phyloP scores from a whole-genome alignment of 1,140 invertebrate species.

The Anastatus disparis region DNA sequence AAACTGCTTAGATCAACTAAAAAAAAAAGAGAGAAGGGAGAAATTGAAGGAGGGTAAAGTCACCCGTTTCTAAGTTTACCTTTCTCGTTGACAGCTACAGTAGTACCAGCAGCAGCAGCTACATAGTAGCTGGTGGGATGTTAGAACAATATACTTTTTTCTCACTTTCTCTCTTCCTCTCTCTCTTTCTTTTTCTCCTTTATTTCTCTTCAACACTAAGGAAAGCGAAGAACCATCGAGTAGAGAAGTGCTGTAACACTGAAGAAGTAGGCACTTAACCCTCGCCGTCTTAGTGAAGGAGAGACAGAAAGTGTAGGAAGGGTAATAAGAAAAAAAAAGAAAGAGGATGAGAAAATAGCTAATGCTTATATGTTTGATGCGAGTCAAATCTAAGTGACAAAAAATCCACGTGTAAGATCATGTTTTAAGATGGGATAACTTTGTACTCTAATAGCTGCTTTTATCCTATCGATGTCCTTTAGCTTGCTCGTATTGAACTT shows the following conservation, averaged over 20 bases:
- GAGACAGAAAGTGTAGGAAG: too few species aligned
- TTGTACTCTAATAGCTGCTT: too few species aligned
- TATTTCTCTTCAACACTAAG: too few species aligned
- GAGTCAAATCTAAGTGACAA: constrained; percentile 11
- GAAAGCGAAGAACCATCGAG: constrained; percentile 18
- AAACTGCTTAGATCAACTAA: background rate
- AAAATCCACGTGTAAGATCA: too few species aligned
- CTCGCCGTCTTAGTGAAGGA: too few species aligned
- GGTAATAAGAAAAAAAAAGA: background rate
- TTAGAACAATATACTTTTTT: constrained; percentile 33
- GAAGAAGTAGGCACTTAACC: constrained; percentile 31
- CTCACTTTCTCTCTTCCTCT: too few species aligned
- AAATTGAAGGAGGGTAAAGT: background rate
- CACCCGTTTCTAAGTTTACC: constrained; percentile 14
- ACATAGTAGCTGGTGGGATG: background rate
- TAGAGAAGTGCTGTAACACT: constrained; percentile 18
- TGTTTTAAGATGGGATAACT: too few species aligned
- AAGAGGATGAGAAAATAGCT: background rate
- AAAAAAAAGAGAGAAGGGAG: background rate
- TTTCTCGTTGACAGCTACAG: too few species aligned
- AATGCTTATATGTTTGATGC: constrained; percentile 5
- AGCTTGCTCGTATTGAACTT: too few species aligned
- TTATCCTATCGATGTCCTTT: too few species aligned
- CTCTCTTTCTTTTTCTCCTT: too few species aligned
- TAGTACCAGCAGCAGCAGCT: background rate